These are phyloP conservation scores for Oceanodroma tethys DNA, from an alignment of 2,113 vertebrate species.

Conservation along the genomic window DNA sequence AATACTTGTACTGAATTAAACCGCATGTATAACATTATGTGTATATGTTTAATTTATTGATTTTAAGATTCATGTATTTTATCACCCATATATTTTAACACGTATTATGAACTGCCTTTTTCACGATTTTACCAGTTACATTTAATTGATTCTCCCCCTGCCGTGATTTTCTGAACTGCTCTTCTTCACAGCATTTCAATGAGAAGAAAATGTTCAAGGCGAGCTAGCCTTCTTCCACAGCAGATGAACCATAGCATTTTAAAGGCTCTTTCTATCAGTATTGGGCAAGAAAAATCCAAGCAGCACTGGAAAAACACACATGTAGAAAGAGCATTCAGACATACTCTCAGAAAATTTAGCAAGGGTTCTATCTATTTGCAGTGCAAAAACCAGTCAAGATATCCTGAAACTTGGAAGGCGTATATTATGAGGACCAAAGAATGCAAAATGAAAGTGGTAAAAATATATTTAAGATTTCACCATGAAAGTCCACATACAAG, in stretches of 20 bases:
- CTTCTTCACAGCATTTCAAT: background rate
- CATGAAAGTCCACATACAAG: background rate
- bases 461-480: background rate
- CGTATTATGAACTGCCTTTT: background rate
- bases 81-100: background rate
- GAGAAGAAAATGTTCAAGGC: background rate
- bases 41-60: background rate
- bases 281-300: background rate
- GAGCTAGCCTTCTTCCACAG: background rate
- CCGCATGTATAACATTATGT: background rate
- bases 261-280: background rate
- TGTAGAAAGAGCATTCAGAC: background rate
- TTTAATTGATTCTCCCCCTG: background rate
- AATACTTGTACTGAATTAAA: conserved; percentile 17
- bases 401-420: background rate
- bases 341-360: background rate
- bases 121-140: background rate
- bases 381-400: background rate
- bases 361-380: background rate
- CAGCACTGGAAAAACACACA: background rate
- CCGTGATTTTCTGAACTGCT: background rate
- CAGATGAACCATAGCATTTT: background rate
- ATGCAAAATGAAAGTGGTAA: background rate
- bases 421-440: background rate
- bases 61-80: background rate